Conservation (phyloP, 2,888 invertebrate genomes). For the Drosophila monieri region DNA sequence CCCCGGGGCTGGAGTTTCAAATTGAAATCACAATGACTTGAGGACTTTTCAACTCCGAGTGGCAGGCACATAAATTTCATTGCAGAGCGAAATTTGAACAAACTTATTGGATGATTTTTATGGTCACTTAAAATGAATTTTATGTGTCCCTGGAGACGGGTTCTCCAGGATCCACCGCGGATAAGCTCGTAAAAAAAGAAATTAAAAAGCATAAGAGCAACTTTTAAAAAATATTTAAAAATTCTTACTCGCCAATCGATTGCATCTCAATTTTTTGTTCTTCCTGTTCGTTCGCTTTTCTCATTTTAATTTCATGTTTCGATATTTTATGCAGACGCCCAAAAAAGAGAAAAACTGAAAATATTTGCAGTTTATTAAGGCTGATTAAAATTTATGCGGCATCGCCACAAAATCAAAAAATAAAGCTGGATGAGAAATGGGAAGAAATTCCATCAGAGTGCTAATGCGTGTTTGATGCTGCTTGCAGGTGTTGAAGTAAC, state of each 20-base stretch:
- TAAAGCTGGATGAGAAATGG: slow-evolving; percentile 23
- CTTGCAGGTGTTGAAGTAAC: slow-evolving; percentile 73
- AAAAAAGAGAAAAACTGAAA: slow-evolving; percentile 41
- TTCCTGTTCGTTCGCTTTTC: neutral
- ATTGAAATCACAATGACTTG: slow-evolving; percentile 73
- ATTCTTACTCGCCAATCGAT: slow-evolving; percentile 26
- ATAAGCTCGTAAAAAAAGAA: slow-evolving; percentile 12
- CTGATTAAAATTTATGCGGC: slow-evolving; percentile 73
- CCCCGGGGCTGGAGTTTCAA: slow-evolving; percentile 32
- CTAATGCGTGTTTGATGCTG: slow-evolving; percentile 73
- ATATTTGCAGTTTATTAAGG: slow-evolving; percentile 72
- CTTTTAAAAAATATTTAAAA: slow-evolving; percentile 26
- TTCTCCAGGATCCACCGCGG: neutral
- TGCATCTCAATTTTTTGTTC: slow-evolving; percentile 30
- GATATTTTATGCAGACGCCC: slow-evolving; percentile 19
- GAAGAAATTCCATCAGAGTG: slow-evolving; percentile 59
- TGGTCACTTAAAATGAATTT: slow-evolving; percentile 44
- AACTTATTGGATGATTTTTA: slow-evolving; percentile 51
- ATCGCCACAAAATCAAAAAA: slow-evolving; percentile 12
- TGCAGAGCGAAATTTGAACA: slow-evolving; percentile 41
- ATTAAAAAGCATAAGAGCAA: slow-evolving; percentile 1
- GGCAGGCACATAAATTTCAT: slow-evolving; percentile 41
- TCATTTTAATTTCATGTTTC: slow-evolving; percentile 46
- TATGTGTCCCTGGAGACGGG: no score
- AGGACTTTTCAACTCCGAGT: slow-evolving; percentile 35